phyloP scores from a whole-genome alignment of 64 coral and sea anemone genomes.

The Trachythela sp. region DNA sequence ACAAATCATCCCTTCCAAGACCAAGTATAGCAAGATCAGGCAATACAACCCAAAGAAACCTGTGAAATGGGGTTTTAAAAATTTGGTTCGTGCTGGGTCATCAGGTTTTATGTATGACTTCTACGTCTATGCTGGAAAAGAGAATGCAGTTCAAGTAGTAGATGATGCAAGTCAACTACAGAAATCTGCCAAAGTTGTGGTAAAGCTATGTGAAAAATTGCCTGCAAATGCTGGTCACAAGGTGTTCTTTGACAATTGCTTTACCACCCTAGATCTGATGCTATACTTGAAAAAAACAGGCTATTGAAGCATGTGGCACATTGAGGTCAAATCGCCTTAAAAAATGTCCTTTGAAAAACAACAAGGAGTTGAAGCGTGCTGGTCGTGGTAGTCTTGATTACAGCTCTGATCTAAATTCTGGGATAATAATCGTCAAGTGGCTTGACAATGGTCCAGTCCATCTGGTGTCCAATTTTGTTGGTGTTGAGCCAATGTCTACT shows the following conservation, averaged over 20 bases:
- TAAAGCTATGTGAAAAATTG: not conserved
- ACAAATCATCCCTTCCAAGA: not conserved
- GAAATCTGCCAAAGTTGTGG: not conserved
- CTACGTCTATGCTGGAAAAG: not conserved
- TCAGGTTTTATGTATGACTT: too few relatives aligned
- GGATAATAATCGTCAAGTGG: not conserved
- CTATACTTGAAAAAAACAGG: not conserved
- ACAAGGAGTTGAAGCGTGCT: not conserved
- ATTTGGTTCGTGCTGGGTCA: too few relatives aligned
- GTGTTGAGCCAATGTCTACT: constrained; percentile 11
- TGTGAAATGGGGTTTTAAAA: too few relatives aligned
- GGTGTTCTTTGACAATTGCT: not conserved
- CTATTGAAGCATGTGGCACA: constrained; percentile 6
- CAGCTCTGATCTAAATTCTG: constrained; percentile 2
- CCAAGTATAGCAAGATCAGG: constrained; percentile 1
- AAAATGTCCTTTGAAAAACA: constrained; percentile 15
- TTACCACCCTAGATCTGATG: not conserved
- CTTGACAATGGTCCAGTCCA: constrained; percentile 1
- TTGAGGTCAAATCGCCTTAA: not conserved
- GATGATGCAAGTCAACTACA: not conserved
- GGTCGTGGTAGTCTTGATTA: constrained; percentile 4
- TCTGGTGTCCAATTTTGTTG: not conserved
- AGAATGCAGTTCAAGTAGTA: not conserved
- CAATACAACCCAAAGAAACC: too few relatives aligned
- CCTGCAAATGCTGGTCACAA: not conserved